Percentiles rank a stretch among this genome's conserved stretches.
phyloP scores from a whole-genome alignment of 2,797 vertebrate genomes.

The Crypturellus tataupa region DNA sequence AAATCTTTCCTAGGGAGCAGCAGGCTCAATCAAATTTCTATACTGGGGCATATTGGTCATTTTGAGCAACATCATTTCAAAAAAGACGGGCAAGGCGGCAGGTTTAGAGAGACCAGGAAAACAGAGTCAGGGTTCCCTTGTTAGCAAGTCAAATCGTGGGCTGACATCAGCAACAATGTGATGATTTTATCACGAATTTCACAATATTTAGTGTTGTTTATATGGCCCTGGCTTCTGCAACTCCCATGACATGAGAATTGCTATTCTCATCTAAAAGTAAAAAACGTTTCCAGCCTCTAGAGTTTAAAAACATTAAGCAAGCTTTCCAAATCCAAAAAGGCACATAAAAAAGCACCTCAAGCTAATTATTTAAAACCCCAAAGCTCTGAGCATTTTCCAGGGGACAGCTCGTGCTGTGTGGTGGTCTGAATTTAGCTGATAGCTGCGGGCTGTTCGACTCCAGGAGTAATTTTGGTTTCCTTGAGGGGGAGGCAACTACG shows the following conservation, averaged over 20 bases:
- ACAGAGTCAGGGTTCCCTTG: neutral
- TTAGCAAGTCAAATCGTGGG: conserved; percentile 25
- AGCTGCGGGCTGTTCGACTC: neutral
- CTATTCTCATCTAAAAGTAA: neutral
- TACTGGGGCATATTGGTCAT: neutral
- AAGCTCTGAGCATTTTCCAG: neutral
- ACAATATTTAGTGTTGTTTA: neutral
- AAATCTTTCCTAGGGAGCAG: neutral
- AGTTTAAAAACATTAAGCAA: neutral
- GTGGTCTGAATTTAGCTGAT: conserved; percentile 27
- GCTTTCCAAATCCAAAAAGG: neutral
- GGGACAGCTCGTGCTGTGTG: neutral
- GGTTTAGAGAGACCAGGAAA: neutral
- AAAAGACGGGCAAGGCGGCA: neutral
- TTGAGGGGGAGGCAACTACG: neutral
- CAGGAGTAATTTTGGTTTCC: neutral
- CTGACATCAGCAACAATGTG: fast-evolving
- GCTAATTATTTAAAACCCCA: neutral
- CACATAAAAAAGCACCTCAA: neutral
- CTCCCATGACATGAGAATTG: neutral
- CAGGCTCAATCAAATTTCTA: neutral
- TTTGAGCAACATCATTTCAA: neutral
- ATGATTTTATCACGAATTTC: neutral
- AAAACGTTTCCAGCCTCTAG: neutral
- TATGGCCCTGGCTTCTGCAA: neutral